Evolutionary conservation across 2,113 vertebrate species (phyloP).

Genomic region (Onychostruthus taczanowskii): DNA sequence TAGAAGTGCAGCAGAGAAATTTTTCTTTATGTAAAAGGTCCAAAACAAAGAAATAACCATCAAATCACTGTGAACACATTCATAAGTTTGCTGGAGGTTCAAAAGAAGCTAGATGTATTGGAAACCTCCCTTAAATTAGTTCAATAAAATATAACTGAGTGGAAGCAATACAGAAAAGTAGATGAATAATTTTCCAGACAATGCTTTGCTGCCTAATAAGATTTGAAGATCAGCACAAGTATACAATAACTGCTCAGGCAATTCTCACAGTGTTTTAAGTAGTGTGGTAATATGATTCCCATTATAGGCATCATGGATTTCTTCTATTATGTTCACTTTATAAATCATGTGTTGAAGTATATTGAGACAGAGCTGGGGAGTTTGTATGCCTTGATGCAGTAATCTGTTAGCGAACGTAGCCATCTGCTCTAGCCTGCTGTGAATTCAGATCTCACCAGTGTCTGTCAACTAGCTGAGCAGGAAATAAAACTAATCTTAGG

Average conservation of each 20-base stretch:
- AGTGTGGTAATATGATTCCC: not conserved
- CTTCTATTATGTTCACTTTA: conserved; percentile 13
- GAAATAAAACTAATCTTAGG: conserved; percentile 23
- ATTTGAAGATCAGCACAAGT: conserved; percentile 53
- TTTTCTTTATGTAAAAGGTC: conserved; percentile 19
- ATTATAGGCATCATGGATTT: not conserved
- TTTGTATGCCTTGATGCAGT: not conserved
- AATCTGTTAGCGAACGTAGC: conserved; percentile 44
- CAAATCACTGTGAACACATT: conserved; percentile 36
- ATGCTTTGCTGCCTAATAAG: conserved; percentile 62
- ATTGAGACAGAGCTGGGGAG: conserved; percentile 26
- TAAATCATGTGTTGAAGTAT: conserved; percentile 37
- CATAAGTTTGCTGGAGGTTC: conserved; percentile 25
- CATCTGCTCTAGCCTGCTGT: conserved; percentile 42
- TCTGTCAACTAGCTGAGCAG: conserved; percentile 22
- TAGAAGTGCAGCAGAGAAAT: conserved; percentile 3
- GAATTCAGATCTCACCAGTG: conserved; percentile 31
- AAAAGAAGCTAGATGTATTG: conserved; percentile 46
- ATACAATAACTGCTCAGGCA: conserved; percentile 35
- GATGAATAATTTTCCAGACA: conserved; percentile 59
- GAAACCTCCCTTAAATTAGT: conserved; percentile 67
- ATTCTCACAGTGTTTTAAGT: conserved; percentile 25
- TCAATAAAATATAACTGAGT: conserved; percentile 70
- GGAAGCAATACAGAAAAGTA: conserved; percentile 44
- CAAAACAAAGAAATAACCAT: conserved; percentile 42